Evolutionary conservation across 2,797 vertebrate species (phyloP), one percentile per base, ranked within the genome.

Genomic region (Acrocephalus scirpaceus): DNA sequence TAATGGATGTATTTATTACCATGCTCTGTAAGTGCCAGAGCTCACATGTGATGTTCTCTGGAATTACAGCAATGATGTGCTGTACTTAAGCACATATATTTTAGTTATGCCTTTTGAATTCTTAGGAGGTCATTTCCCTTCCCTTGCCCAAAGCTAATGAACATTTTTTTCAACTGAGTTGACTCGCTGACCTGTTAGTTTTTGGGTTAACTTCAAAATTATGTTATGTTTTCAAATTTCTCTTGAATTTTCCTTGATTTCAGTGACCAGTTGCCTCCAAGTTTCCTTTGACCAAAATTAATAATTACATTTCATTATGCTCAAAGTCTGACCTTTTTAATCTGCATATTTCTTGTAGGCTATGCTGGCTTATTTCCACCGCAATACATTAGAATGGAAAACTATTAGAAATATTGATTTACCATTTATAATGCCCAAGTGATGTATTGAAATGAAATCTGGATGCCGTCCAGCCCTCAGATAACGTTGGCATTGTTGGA

Each of bases 371-470:
- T 74, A 44, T 42, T 95, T 97, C 98, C 97, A 96, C 90, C 50
- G 36, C 94, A 98, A 98, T 98, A 96, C 97, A 98, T 98, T 98
- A 98, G 97, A 98, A 98, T 96, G 92, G 96, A 96, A 97, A 98
- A 98, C 97, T 98, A 98, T 98, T 97, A 98, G 97, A 98, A 98
- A 94, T 98, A 99, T 99, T 97, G 98, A 99, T 99, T 99, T 97
- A 98, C 98, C 98, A 98, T 98, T 98, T 98, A 97, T 98, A 98
- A 98, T 98, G 97, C 91, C 83, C 85, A 98, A 98, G 97, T 98
- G 98, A 98, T 97, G 95, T 98, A 98, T 98, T 97, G 98, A 98
- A 98, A 98, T 98, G 92, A 97, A 97, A 96, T 95, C 95, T 98
- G 98, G 98, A 98, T 89, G 90, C 60, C 38, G 67, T 97, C 98